These are phyloP conservation scores for Dicrurus megarhynchus DNA, from an alignment of 2,113 vertebrate genomes.

Conservation along the genomic window DNA sequence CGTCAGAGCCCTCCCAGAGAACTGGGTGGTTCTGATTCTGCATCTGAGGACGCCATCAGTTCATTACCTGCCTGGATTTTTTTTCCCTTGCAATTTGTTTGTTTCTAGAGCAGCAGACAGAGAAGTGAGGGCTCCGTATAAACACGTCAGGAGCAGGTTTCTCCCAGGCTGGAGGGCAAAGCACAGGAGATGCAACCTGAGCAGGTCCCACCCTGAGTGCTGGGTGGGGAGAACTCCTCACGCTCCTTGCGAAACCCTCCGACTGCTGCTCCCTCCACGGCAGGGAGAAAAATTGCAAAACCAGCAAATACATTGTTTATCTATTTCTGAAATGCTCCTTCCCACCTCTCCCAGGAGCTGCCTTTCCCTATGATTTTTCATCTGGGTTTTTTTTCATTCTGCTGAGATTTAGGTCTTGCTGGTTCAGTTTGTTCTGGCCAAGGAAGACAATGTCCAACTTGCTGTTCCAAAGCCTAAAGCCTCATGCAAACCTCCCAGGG, in stretches of 20 bases:
- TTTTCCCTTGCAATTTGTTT: slow-evolving; percentile 50
- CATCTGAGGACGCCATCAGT: slow-evolving; percentile 47
- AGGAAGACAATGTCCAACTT: background rate
- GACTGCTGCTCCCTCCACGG: background rate
- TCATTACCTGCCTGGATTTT: slow-evolving; percentile 21
- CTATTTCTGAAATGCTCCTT: background rate
- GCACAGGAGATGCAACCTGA: slow-evolving; percentile 48
- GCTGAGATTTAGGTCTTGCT: background rate
- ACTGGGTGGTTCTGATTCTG: slow-evolving; percentile 38
- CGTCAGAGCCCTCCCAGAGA: background rate
- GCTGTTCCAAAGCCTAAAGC: background rate
- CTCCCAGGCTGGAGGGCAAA: slow-evolving; percentile 70
- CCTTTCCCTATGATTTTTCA: background rate
- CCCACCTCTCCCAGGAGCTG: background rate
- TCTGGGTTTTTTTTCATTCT: background rate
- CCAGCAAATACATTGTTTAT: background rate
- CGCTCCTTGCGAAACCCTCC: slow-evolving; percentile 54
- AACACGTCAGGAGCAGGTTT: slow-evolving; percentile 67
- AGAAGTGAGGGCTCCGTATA: slow-evolving; percentile 49
- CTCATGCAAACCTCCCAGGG: background rate
- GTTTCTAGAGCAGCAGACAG: slow-evolving; percentile 65
- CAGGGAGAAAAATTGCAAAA: slow-evolving; percentile 44
- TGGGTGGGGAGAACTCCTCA: slow-evolving; percentile 59
- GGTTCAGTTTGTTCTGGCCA: background rate
- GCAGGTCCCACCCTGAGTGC: slow-evolving; percentile 65